Evolutionary conservation across 2,888 invertebrate species (phyloP).

Genomic region (Drosophila melanosoma): DNA sequence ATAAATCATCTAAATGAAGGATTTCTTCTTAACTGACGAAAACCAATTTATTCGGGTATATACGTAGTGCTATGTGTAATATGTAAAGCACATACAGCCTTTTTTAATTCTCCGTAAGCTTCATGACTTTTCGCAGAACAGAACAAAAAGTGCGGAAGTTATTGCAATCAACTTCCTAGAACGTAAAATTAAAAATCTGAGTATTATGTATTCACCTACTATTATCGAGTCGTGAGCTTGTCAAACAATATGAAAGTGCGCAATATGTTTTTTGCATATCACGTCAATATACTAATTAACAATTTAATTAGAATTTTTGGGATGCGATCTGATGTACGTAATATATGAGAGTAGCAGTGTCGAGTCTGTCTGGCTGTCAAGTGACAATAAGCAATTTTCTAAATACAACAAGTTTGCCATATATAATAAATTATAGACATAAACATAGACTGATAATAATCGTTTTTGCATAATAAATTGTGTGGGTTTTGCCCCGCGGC

Average conservation of each 20-base stretch:
- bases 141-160: neutral
- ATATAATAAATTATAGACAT: slow-evolving; percentile 8
- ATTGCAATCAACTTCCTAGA: slow-evolving; percentile 1
- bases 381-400: slow-evolving; percentile 24
- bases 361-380: slow-evolving; percentile 10
- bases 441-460: slow-evolving; percentile 12
- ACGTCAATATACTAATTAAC: slow-evolving; percentile 24
- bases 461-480: slow-evolving; percentile 25
- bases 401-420: slow-evolving; percentile 21
- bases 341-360: slow-evolving; percentile 4
- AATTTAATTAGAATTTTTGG: slow-evolving; percentile 24
- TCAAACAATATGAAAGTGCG: slow-evolving; percentile 9
- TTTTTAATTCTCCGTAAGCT: neutral
- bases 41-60: neutral
- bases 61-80: too few species aligned
- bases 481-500: slow-evolving; percentile 28
- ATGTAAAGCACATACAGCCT: neutral
- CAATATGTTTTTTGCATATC: slow-evolving; percentile 6
- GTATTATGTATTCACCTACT: neutral
- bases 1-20: neutral
- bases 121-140: neutral
- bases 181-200: neutral
- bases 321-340: neutral
- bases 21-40: neutral
- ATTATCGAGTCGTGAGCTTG: neutral